Evolutionary conservation across 1,140 invertebrate species (phyloP).

Genomic region (Luehdorfia chinensis): DNA sequence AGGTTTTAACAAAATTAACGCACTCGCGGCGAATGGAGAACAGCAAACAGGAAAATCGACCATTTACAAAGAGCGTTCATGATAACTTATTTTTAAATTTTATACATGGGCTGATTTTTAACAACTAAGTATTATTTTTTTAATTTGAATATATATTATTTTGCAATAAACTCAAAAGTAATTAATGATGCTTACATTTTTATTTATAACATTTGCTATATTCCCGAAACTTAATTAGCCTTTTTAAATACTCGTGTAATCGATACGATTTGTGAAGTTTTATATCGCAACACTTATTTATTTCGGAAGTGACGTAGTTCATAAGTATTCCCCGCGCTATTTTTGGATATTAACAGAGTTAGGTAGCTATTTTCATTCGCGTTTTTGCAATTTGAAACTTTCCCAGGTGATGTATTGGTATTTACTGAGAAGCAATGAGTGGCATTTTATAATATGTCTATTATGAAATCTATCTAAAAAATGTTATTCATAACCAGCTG

Average conservation of each 20-base stretch:
- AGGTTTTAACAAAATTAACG: slow-evolving; percentile 67
- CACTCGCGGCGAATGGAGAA: slow-evolving; percentile 70
- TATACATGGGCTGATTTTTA: slow-evolving; percentile 16
- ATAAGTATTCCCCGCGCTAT: slow-evolving; percentile 60
- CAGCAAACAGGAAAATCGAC: slow-evolving; percentile 77
- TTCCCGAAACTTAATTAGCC: too few relatives aligned
- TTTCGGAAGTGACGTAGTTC: slow-evolving; percentile 56
- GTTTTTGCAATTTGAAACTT: slow-evolving; percentile 74
- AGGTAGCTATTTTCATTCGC: slow-evolving; percentile 68
- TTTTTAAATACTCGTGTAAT: slow-evolving; percentile 14
- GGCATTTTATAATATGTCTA: too few relatives aligned
- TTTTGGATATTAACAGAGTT: slow-evolving; percentile 59
- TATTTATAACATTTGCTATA: too few relatives aligned
- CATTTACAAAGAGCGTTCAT: slow-evolving; percentile 69
- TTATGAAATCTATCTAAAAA: too few relatives aligned
- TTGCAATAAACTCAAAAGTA: too few relatives aligned
- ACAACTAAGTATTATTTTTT: slow-evolving; percentile 11
- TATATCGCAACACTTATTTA: slow-evolving; percentile 40
- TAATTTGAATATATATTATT: too few relatives aligned
- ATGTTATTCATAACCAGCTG: too few relatives aligned
- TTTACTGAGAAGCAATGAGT: too few relatives aligned
- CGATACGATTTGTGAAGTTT: slow-evolving; percentile 10
- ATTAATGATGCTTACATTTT: too few relatives aligned
- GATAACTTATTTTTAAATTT: slow-evolving; percentile 43
- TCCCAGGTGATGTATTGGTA: slow-evolving; percentile 35